Conservation (phyloP, 92 coral and sea anemone genomes). For the Epizoanthus stellaris region DNA sequence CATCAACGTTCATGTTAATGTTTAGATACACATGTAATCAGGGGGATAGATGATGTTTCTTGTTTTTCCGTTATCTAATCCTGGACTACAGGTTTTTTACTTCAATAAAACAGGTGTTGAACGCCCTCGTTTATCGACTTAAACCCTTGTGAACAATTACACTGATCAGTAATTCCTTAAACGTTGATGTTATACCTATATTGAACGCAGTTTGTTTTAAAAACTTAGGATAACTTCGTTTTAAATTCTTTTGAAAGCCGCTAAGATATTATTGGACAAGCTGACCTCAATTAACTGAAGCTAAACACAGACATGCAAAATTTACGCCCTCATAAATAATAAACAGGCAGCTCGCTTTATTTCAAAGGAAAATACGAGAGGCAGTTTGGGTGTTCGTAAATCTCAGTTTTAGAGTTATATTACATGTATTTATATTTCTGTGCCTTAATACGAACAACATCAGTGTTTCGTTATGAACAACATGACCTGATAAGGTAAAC, state of each 20-base stretch:
- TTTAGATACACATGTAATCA: background rate
- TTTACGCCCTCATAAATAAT: conserved; percentile 19
- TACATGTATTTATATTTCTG: background rate
- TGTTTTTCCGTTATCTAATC: background rate
- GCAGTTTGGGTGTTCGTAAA: background rate
- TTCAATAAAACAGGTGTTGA: conserved; percentile 9
- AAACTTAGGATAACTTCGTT: background rate
- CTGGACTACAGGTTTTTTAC: background rate
- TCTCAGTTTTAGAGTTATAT: background rate
- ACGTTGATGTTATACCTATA: background rate
- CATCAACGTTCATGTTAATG: background rate
- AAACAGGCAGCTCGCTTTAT: conserved; percentile 3
- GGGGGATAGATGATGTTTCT: background rate
- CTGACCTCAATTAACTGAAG: background rate
- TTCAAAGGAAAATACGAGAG: conserved; percentile 1
- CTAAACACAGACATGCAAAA: conserved; percentile 12
- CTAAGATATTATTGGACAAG: background rate
- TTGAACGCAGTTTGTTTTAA: background rate
- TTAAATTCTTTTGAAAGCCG: background rate
- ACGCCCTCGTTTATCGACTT: background rate
- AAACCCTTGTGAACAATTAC: background rate
- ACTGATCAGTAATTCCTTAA: background rate
- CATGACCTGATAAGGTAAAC: background rate
- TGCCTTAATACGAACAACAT: background rate
- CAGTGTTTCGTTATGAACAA: background rate